A percentile compares a stretch with the other conserved stretches of the same genome.
Evolutionary conservation across 2,797 vertebrate genomes (phyloP).

Genomic region (Balearica regulorum): DNA sequence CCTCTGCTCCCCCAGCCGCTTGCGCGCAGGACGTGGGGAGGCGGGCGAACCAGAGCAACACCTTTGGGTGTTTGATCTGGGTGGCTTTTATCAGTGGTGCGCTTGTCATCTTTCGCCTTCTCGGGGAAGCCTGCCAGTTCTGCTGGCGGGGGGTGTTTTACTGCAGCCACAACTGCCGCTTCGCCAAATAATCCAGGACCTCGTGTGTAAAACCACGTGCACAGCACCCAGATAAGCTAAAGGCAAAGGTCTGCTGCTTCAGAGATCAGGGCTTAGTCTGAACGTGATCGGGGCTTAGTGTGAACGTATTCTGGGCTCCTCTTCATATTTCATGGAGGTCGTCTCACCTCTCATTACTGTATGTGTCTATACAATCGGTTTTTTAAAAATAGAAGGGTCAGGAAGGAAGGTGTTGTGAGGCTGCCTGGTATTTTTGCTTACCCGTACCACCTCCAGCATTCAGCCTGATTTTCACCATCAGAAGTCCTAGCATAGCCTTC

Average conservation of each 20-base stretch:
- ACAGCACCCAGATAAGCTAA: background rate
- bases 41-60: background rate
- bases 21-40: fast-evolving
- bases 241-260: background rate
- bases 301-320: background rate
- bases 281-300: background rate
- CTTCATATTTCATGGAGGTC: background rate
- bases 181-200: background rate
- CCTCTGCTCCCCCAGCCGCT: fast-evolving
- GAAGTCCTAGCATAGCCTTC: constrained; percentile 5
- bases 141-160: background rate
- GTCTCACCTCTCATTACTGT: background rate
- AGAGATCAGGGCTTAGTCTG: background rate
- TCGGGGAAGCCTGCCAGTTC: background rate
- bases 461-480: background rate
- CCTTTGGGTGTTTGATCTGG: background rate
- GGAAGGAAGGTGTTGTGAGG: background rate
- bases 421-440: background rate
- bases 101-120: fast-evolving
- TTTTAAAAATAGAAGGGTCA: background rate
- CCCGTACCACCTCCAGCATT: background rate
- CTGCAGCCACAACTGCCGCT: background rate
- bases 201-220: background rate
- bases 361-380: fast-evolving
- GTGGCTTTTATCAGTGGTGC: background rate